These are phyloP conservation scores for Prinia subflava DNA, from an alignment of 2,113 vertebrate species.

Conservation along the genomic window DNA sequence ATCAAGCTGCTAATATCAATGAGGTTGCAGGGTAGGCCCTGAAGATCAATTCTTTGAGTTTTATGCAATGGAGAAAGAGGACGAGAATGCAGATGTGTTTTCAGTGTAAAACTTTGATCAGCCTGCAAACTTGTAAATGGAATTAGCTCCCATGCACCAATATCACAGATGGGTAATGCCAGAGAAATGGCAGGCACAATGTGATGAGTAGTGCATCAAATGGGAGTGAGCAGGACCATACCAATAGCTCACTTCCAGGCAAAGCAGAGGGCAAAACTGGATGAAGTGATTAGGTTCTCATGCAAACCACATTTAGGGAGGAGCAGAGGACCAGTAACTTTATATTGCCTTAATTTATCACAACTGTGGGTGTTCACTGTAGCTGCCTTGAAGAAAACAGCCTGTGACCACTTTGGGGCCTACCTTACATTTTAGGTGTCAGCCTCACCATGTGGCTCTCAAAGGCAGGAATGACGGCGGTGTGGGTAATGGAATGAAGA, in stretches of 20 bases:
- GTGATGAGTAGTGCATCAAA: not conserved
- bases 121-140: not conserved
- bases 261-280: not conserved
- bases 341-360: not conserved
- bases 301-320: not conserved
- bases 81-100: not conserved
- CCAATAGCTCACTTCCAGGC: not conserved
- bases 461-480: not conserved
- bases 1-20: constrained; percentile 23
- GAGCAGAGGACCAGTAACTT: not conserved
- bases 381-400: not conserved
- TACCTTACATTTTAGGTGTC: not conserved
- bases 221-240: not conserved
- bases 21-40: not conserved
- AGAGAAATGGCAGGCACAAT: not conserved
- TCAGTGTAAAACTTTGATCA: not conserved
- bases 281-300: not conserved
- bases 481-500: not conserved
- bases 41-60: not conserved
- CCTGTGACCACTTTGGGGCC: not conserved
- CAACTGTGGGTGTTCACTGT: not conserved
- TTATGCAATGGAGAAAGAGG: not conserved
- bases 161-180: not conserved
- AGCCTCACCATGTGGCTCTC: not conserved
- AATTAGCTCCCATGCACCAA: not conserved